A percentile compares a stretch with the other conserved stretches of the same genome.
These are phyloP conservation scores for Dolomedes plantarius DNA, from an alignment of 2,888 invertebrate species.

Conservation along the genomic window DNA sequence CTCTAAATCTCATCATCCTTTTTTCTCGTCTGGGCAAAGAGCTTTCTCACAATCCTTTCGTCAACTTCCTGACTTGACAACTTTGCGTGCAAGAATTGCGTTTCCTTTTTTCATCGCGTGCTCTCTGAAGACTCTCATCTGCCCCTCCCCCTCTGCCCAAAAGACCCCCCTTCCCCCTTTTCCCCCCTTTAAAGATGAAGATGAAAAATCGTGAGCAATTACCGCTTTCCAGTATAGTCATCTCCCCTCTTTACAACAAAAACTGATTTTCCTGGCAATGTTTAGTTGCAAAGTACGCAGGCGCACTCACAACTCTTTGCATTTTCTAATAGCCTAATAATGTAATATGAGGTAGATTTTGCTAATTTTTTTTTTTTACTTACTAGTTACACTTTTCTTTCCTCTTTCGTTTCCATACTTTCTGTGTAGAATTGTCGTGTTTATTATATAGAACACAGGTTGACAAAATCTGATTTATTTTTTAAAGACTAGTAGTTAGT, in stretches of 20 bases:
- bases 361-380: too few relatives aligned
- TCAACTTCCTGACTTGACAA: not conserved
- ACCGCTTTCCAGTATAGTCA: constrained; percentile 20
- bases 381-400: too few relatives aligned
- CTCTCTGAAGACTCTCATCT: too few relatives aligned
- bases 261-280: constrained; percentile 20
- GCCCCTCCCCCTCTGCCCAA: not conserved
- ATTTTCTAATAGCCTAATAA: too few relatives aligned
- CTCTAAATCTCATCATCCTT: not conserved
- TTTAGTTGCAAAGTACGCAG: too few relatives aligned
- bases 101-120: not conserved
- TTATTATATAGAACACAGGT: too few relatives aligned
- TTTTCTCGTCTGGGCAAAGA: not conserved
- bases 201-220: constrained; percentile 56
- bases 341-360: too few relatives aligned
- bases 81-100: not conserved
- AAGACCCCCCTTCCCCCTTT: not conserved
- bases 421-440: too few relatives aligned
- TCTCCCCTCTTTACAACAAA: not conserved
- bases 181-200: constrained; percentile 39
- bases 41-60: not conserved
- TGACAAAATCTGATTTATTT: too few relatives aligned
- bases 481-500: too few relatives aligned
- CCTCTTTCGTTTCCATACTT: too few relatives aligned
- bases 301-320: too few relatives aligned